Evolutionary conservation across 2,797 vertebrate species (phyloP).

Genomic region (Petrocephalus sullivani): DNA sequence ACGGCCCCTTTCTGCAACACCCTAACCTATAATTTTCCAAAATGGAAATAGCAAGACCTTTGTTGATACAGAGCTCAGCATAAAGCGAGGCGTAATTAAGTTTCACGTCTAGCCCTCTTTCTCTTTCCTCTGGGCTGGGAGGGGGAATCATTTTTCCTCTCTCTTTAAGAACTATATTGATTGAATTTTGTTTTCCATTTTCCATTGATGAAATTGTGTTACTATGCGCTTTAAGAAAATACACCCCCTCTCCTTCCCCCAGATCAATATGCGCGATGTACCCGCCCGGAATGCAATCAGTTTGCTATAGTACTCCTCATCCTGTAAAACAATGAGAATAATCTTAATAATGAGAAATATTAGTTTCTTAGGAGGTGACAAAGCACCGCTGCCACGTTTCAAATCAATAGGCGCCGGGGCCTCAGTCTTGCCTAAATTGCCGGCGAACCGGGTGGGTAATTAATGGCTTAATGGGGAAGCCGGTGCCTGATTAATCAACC

Average conservation of each 20-base stretch:
- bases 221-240: constrained; percentile 17
- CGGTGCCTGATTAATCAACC: neutral
- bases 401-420: constrained; percentile 4
- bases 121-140: neutral
- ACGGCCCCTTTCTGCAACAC: constrained; percentile 13
- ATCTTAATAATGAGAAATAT: constrained; percentile 22
- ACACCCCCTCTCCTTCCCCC: neutral
- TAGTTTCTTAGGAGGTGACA: constrained; percentile 19
- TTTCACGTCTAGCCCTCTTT: constrained; percentile 23
- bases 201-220: constrained; percentile 19
- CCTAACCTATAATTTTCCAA: constrained; percentile 39
- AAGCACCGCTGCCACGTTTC: neutral
- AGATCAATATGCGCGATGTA: constrained; percentile 6
- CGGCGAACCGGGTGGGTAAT: neutral
- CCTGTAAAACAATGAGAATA: constrained; percentile 5
- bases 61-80: constrained; percentile 29
- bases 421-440: neutral
- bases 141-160: neutral
- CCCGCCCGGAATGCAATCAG: constrained; percentile 22
- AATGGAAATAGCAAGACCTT: constrained; percentile 31
- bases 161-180: constrained; percentile 22
- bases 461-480: neutral
- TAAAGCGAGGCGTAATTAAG: constrained; percentile 38
- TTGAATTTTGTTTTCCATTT: constrained; percentile 28
- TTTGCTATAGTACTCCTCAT: constrained; percentile 11